These are phyloP conservation scores for Julus scanicus DNA, from an alignment of 2,888 invertebrate species.

Conservation along the genomic window DNA sequence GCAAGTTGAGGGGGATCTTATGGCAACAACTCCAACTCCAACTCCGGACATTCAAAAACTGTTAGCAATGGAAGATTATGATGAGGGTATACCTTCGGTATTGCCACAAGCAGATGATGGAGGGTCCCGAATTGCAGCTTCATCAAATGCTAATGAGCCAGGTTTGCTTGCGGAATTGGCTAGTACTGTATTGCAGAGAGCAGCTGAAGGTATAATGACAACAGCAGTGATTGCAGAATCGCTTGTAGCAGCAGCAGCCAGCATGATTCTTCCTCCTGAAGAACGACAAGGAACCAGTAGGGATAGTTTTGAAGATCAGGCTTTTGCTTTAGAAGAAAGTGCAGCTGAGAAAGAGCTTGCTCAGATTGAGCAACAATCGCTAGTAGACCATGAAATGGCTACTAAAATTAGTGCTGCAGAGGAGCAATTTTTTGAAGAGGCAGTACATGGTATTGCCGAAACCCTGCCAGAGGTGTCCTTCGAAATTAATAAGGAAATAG, in stretches of 20 bases:
- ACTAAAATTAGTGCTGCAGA: conserved; percentile 2
- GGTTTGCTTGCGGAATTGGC: conserved; percentile 49
- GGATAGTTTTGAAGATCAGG: neutral
- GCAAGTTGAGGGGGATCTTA: neutral
- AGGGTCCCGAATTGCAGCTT: neutral
- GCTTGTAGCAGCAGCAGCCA: conserved; percentile 50
- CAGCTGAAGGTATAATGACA: conserved; percentile 47
- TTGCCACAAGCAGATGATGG: neutral
- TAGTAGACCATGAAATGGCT: neutral
- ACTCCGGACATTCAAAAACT: conserved; percentile 48
- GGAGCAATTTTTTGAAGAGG: neutral
- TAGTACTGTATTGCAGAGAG: conserved; percentile 53
- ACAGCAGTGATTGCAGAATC: conserved; percentile 52
- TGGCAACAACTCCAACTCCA: conserved; percentile 16
- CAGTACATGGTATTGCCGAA: neutral
- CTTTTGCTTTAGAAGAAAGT: conserved; percentile 1
- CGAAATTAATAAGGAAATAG: neutral
- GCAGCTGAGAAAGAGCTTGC: neutral
- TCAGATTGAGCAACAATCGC: conserved; percentile 2
- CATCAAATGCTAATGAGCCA: conserved; percentile 38
- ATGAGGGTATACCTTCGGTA: neutral
- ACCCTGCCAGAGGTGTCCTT: neutral
- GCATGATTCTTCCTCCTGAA: conserved; percentile 51
- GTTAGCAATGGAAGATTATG: neutral
- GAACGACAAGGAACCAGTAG: conserved; percentile 14